Conservation (phyloP, 2,113 vertebrate species). For the Polyodon spathula region DNA sequence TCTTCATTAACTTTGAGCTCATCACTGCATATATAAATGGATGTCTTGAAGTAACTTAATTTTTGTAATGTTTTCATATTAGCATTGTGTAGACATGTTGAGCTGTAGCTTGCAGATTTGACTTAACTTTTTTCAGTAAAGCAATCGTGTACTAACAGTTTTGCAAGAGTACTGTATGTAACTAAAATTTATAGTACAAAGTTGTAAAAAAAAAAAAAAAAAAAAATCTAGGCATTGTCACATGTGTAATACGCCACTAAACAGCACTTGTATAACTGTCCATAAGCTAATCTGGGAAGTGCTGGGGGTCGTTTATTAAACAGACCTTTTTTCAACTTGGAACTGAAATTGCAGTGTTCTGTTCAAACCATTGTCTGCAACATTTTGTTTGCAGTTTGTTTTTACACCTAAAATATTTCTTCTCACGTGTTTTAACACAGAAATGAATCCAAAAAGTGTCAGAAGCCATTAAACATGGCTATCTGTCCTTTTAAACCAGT, state of each 20-base stretch:
- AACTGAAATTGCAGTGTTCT: slow-evolving; percentile 70
- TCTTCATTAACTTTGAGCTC: slow-evolving; percentile 87
- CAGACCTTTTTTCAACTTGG: slow-evolving; percentile 41
- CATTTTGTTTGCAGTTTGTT: slow-evolving; percentile 25
- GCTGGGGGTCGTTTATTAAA: slow-evolving; percentile 1
- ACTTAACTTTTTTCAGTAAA: slow-evolving; percentile 76
- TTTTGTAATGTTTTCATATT: slow-evolving; percentile 89
- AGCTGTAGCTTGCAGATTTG: slow-evolving; percentile 92
- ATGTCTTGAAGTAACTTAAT: slow-evolving; percentile 94
- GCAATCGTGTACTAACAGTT: slow-evolving; percentile 59
- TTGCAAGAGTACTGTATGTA: slow-evolving; percentile 77
- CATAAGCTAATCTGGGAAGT: slow-evolving; percentile 54
- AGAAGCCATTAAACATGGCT: too few relatives aligned
- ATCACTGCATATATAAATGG: slow-evolving; percentile 96
- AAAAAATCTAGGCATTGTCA: slow-evolving; percentile 24
- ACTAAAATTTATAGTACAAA: slow-evolving; percentile 47
- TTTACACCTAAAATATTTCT: slow-evolving; percentile 5
- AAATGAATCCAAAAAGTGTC: not conserved
- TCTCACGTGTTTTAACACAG: slow-evolving; percentile 22
- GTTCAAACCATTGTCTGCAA: slow-evolving; percentile 46
- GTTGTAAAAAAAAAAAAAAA: slow-evolving; percentile 30
- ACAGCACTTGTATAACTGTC: slow-evolving; percentile 47
- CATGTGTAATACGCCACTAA: slow-evolving; percentile 47
- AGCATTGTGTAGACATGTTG: slow-evolving; percentile 80
- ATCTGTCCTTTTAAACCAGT: too few relatives aligned